These are phyloP conservation scores for Paramormyrops kingsleyae DNA, from an alignment of 2,113 vertebrate species.

Conservation along the genomic window DNA sequence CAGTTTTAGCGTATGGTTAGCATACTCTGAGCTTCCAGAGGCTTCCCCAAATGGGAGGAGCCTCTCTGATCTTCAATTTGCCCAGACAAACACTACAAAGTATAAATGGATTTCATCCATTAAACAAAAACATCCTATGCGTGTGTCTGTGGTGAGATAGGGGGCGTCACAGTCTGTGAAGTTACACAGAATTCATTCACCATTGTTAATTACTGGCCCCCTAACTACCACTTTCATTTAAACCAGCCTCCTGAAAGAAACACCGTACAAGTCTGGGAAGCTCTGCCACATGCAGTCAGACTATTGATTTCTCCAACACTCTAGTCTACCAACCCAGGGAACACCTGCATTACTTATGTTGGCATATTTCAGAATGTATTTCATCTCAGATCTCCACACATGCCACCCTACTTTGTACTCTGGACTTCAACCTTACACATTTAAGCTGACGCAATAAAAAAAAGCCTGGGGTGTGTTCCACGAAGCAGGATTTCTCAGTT, in stretches of 20 bases:
- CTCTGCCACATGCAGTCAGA: constrained; percentile 45
- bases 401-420: neutral
- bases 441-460: neutral
- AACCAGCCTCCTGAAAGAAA: constrained; percentile 52
- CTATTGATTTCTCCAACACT: neutral
- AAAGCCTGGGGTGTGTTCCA: neutral
- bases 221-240: constrained; percentile 10
- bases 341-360: neutral
- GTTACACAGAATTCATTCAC: constrained; percentile 52
- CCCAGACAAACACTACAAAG: neutral
- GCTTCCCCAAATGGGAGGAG: neutral
- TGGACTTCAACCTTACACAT: neutral
- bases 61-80: neutral
- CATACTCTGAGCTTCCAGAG: neutral
- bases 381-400: neutral
- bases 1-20: neutral
- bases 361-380: neutral
- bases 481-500: neutral
- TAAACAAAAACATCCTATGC: neutral
- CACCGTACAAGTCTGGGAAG: constrained; percentile 43
- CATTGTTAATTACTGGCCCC: constrained; percentile 55
- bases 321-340: neutral
- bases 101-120: neutral
- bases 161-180: constrained; percentile 11
- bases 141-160: neutral